Evolutionary conservation across 35 echinoderm and acorn worm species (phyloP), one percentile per base, ranked within the genome.

Genomic region (Nesometra sesokonis): DNA sequence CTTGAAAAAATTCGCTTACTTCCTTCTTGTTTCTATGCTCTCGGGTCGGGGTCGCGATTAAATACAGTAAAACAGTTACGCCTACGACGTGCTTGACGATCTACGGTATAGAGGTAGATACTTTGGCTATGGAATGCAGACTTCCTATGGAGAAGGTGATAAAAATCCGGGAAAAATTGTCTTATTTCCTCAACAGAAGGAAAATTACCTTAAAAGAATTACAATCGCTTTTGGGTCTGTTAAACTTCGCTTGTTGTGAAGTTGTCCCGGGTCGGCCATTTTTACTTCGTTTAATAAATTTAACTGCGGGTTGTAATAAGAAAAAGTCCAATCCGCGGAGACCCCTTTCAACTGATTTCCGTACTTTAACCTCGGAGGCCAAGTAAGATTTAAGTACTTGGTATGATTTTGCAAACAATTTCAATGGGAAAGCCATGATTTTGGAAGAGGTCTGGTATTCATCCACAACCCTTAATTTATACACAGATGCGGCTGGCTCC

Each of bases 181-280:
- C 32, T 13, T 32, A 2, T 23, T 31, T 37, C 11, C 0, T 80
- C 5, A 23, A 13, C 5, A 86, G 33, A 37, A 0, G 57, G 31
- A 43, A 32, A 29, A 17, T 81, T 34, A 33, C 83, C 0, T 30
- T 85, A 32, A 85, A 35, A 31, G 78, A 33, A 15, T 35, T 90
- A 1, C 83, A 90, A 81, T 90, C 89, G 11, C 32, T 90, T 21
- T 79, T 90, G 2, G 89, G 84, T 0, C 47, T 47, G 5, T 33
- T 90, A n/a, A 90, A 90, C 27, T 90, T 90, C 34, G 89, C 85
- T 11, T 90, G 89, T 31, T 78, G 36, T 13, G 84, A 36, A 11
- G 33, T 85, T 39, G 83, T 47, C 0, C 82, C 33, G 0, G 57
- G 76, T 31, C 76, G 52, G 3, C 82, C 89, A 3, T 86, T 86